Evolutionary conservation across 2,797 vertebrate species (phyloP).

Genomic region (Thalassophryne amazonica): DNA sequence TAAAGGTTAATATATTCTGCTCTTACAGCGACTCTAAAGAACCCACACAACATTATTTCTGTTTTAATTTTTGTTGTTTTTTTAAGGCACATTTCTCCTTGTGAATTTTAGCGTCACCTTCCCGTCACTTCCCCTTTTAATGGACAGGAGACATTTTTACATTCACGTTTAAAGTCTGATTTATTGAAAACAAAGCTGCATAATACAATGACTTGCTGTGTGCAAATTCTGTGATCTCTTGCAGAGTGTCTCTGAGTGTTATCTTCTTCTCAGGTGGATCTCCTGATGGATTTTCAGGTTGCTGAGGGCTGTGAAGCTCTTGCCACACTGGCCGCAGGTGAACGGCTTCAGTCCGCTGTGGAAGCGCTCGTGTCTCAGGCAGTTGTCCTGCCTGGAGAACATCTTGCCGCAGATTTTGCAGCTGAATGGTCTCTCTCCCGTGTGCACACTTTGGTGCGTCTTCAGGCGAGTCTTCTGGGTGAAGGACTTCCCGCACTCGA

Average conservation of each 20-base stretch:
- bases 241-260: background rate
- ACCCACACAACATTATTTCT: too few relatives aligned
- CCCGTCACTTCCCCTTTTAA: too few relatives aligned
- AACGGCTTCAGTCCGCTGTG: constrained; percentile 66
- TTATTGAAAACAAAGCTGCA: too few relatives aligned
- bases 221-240: too few relatives aligned
- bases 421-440: constrained; percentile 69
- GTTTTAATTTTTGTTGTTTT: too few relatives aligned
- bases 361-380: constrained; percentile 69
- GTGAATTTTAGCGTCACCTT: too few relatives aligned
- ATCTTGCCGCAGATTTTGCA: constrained; percentile 69
- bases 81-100: too few relatives aligned
- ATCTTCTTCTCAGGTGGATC: constrained; percentile 50
- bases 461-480: constrained; percentile 75
- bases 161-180: too few relatives aligned
- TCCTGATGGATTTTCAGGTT: constrained; percentile 67
- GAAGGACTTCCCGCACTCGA: constrained; percentile 75
- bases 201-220: too few relatives aligned
- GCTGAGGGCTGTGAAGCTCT: constrained; percentile 56
- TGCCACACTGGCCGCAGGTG: constrained; percentile 60
- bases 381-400: constrained; percentile 77
- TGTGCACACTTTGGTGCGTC: constrained; percentile 76
- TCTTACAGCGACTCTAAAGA: too few relatives aligned
- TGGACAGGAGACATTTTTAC: too few relatives aligned
- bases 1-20: too few relatives aligned